Percentiles rank a stretch among this genome's conserved stretches.
Evolutionary conservation across 2,797 vertebrate species (phyloP).

Genomic region (Enteromius afrohamiltoni): DNA sequence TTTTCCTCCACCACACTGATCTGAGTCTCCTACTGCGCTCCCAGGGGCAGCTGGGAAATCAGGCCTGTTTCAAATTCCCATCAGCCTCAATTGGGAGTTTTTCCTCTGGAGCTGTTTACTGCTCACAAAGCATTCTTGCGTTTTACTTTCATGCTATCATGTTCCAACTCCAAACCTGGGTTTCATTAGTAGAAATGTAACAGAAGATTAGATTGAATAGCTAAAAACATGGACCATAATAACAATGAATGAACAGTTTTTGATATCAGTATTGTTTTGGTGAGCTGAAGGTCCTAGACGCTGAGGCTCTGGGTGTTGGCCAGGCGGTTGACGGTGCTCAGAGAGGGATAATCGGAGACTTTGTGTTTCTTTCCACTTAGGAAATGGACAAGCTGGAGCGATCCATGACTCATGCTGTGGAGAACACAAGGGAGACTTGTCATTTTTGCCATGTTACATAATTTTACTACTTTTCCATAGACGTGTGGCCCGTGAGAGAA

Average conservation of each 20-base stretch:
- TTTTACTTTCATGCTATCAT: constrained; percentile 56
- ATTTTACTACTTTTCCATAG: constrained; percentile 74
- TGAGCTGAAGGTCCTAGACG: neutral
- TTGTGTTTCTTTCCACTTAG: constrained; percentile 77
- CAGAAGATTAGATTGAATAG: constrained; percentile 28
- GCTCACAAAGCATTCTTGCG: constrained; percentile 66
- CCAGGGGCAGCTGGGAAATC: constrained; percentile 57
- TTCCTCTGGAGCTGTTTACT: constrained; percentile 75
- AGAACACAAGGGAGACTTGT: constrained; percentile 64
- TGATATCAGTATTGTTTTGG: neutral
- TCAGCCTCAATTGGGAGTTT: constrained; percentile 60
- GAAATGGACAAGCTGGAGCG: constrained; percentile 74
- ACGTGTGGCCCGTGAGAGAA: constrained; percentile 50
- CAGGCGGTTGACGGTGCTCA: constrained; percentile 60
- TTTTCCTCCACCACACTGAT: constrained; percentile 59
- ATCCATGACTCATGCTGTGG: constrained; percentile 65
- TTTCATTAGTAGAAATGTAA: constrained; percentile 57
- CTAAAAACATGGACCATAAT: neutral
- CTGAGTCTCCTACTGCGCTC: constrained; percentile 60
- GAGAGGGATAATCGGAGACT: constrained; percentile 65
- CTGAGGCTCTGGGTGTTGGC: constrained; percentile 45
- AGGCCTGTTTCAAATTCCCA: constrained; percentile 74
- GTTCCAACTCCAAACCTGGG: constrained; percentile 56
- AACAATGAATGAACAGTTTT: neutral
- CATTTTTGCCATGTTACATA: constrained; percentile 64